A percentile compares a stretch with the other conserved stretches of the same genome.
Conservation (phyloP, 1,140 invertebrate genomes). For the Chrysomallon squamiferum region DNA sequence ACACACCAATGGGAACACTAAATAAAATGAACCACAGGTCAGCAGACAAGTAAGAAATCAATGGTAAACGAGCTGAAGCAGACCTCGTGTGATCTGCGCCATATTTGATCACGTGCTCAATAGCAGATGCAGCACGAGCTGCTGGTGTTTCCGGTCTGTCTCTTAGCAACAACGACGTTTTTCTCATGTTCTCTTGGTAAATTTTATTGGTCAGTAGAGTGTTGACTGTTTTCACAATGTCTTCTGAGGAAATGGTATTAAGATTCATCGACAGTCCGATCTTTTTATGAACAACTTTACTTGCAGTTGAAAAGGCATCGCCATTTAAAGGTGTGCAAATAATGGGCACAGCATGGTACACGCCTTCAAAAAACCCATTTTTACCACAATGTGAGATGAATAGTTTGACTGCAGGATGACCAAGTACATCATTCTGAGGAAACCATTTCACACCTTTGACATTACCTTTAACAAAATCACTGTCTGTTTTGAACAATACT, state of each 20-base stretch:
- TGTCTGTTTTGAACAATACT: neutral
- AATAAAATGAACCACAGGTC: neutral
- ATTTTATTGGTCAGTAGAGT: conserved; percentile 14
- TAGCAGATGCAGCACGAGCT: conserved; percentile 23
- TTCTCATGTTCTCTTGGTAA: conserved; percentile 28
- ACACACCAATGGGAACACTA: neutral
- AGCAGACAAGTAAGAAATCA: neutral
- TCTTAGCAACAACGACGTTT: conserved; percentile 25
- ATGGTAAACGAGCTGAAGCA: neutral
- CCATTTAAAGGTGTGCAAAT: conserved; percentile 76
- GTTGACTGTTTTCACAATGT: conserved; percentile 35
- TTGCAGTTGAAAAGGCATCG: conserved; percentile 69
- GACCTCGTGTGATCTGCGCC: conserved; percentile 39
- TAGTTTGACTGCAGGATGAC: conserved; percentile 13
- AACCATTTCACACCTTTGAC: conserved; percentile 15
- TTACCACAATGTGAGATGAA: conserved; percentile 73
- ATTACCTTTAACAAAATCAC: neutral
- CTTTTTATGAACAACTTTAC: conserved; percentile 51
- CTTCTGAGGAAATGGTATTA: conserved; percentile 39
- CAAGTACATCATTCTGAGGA: conserved; percentile 20
- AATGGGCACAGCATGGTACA: conserved; percentile 77
- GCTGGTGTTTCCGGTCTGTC: conserved; percentile 13
- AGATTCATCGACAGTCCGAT: conserved; percentile 53
- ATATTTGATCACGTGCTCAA: conserved; percentile 43
- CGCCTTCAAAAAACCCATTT: conserved; percentile 76